phyloP scores from a whole-genome alignment of 1,140 invertebrate species.

The Brachionus asplanchnoidis region DNA sequence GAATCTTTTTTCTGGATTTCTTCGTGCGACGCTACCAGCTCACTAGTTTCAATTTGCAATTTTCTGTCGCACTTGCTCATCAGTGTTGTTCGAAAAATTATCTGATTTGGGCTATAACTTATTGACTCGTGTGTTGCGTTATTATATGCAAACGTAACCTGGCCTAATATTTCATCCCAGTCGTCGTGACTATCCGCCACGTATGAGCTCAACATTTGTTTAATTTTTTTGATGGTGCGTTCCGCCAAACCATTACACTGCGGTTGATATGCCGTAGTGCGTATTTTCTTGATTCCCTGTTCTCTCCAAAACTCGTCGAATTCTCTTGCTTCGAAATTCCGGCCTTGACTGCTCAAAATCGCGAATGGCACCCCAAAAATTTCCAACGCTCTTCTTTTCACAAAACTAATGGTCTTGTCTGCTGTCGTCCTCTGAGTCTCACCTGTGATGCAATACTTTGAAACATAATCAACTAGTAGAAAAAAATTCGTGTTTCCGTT shows the following conservation, averaged over 20 bases:
- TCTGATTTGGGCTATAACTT: background rate
- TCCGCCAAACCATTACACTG: too few relatives aligned
- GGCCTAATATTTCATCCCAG: background rate
- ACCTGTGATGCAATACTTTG: constrained; percentile 48
- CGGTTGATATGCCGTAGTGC: too few relatives aligned
- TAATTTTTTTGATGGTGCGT: constrained; percentile 47
- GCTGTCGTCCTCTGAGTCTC: too few relatives aligned
- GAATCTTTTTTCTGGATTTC: background rate
- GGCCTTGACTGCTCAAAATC: too few relatives aligned
- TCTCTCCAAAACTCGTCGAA: too few relatives aligned
- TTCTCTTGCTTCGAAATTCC: too few relatives aligned
- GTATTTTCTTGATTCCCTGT: too few relatives aligned
- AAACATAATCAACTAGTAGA: constrained; percentile 48
- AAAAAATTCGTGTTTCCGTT: constrained; percentile 47
- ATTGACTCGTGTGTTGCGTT: background rate
- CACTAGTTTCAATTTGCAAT: background rate
- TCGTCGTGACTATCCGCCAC: background rate
- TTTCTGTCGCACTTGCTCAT: background rate
- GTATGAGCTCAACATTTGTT: background rate
- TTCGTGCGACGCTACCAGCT: too few relatives aligned
- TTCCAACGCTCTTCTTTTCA: too few relatives aligned
- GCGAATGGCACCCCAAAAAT: too few relatives aligned
- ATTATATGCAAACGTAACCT: background rate
- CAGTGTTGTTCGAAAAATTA: background rate
- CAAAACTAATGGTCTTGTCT: too few relatives aligned